Percentiles rank a stretch among this genome's conserved stretches.
Conservation (phyloP, 1,140 invertebrate species). For the Drosophila pseudoobscura region DNA sequence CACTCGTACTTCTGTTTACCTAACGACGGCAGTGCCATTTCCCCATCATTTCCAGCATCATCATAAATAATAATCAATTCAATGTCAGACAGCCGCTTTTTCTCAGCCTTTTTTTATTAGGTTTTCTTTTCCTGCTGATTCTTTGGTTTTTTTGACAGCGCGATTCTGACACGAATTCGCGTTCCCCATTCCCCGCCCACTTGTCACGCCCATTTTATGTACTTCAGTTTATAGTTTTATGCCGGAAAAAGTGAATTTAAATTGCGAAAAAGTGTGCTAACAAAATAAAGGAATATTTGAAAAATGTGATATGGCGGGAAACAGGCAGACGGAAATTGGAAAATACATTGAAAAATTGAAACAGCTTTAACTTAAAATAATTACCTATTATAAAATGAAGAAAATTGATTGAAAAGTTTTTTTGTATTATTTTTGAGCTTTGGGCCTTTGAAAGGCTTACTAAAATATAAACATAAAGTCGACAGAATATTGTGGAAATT, state of each 20-base stretch:
- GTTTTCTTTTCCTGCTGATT: not conserved
- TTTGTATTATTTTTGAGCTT: too few species aligned
- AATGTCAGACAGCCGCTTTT: slow-evolving; percentile 14
- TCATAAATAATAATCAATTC: slow-evolving; percentile 37
- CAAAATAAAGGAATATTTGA: not conserved
- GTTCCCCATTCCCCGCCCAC: slow-evolving; percentile 11
- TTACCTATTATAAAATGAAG: too few species aligned
- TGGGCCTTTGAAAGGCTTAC: too few species aligned
- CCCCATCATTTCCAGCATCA: slow-evolving; percentile 12
- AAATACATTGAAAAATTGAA: not conserved
- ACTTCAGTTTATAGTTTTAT: slow-evolving; percentile 1
- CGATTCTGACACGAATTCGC: slow-evolving; percentile 15
- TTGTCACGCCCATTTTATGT: slow-evolving; percentile 10
- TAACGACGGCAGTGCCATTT: not conserved
- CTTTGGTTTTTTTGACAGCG: slow-evolving; percentile 21
- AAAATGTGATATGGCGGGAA: too few species aligned
- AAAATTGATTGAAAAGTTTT: too few species aligned
- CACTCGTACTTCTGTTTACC: not conserved
- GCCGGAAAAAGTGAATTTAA: slow-evolving; percentile 9
- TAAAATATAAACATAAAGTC: not conserved
- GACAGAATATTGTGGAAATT: not conserved
- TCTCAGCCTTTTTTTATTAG: slow-evolving; percentile 7
- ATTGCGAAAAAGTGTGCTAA: not conserved
- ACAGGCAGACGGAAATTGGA: not conserved
- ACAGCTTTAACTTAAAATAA: too few species aligned